Evolutionary conservation across 2,797 vertebrate species (phyloP).

Genomic region (Cheirogaleus major): DNA sequence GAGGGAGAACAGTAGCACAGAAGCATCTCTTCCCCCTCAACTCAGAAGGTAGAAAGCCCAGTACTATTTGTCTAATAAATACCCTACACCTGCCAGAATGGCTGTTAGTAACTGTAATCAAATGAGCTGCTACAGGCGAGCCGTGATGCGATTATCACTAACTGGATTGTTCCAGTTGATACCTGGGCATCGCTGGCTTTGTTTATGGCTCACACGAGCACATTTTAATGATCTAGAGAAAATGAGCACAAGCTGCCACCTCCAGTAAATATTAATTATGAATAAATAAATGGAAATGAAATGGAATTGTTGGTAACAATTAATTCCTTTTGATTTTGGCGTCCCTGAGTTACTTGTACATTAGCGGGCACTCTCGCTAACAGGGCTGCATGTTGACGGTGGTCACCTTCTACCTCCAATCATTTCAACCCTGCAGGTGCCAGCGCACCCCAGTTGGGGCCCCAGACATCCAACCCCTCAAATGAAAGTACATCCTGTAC

Average conservation of each 20-base stretch:
- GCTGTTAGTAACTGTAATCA: neutral
- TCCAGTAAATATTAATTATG: constrained; percentile 55
- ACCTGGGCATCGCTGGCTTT: constrained; percentile 4
- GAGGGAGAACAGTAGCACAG: accelerated
- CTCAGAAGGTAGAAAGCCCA: neutral
- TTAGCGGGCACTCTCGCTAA: neutral
- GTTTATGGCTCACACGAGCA: constrained; percentile 39
- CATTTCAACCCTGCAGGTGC: constrained; percentile 30
- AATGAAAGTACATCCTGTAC: constrained; percentile 72
- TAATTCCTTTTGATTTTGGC: constrained; percentile 5
- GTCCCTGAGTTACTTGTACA: neutral
- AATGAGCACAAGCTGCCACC: constrained; percentile 44
- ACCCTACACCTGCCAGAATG: neutral
- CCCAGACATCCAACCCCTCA: constrained; percentile 35
- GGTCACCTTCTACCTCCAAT: neutral
- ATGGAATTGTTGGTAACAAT: neutral
- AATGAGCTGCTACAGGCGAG: neutral
- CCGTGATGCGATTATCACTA: neutral
- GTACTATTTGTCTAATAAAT: neutral
- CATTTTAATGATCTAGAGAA: constrained; percentile 58
- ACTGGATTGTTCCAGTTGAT: neutral
- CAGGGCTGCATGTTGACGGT: neutral
- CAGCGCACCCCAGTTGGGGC: neutral
- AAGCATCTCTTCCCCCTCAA: neutral
- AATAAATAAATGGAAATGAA: constrained; percentile 55